phyloP scores from a whole-genome alignment of 2,888 invertebrate species.

The Tyria jacobaeae region DNA sequence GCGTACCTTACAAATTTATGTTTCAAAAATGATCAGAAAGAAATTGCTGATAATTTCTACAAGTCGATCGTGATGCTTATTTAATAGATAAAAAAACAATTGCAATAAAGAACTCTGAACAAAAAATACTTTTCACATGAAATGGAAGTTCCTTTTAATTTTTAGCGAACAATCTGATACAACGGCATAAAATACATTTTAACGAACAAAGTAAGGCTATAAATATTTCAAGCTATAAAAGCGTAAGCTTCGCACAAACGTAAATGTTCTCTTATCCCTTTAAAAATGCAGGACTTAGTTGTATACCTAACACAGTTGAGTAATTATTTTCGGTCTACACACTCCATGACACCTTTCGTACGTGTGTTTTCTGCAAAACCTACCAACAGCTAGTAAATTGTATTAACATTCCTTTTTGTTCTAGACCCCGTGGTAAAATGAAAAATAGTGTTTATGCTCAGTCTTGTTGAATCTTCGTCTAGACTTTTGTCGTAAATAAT shows the following conservation, averaged over 20 bases:
- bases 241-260: background rate
- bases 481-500: slow-evolving; percentile 37
- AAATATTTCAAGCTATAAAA: slow-evolving; percentile 14
- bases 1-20: too few species aligned
- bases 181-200: background rate
- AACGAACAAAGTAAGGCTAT: background rate
- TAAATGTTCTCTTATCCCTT: slow-evolving; percentile 25
- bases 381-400: slow-evolving; percentile 63
- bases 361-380: slow-evolving; percentile 59
- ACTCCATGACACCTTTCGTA: slow-evolving; percentile 58
- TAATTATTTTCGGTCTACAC: slow-evolving; percentile 55
- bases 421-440: slow-evolving; percentile 54
- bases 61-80: background rate
- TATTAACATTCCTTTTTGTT: slow-evolving; percentile 75
- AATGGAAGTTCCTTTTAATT: background rate
- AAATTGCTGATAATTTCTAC: background rate
- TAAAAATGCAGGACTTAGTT: slow-evolving; percentile 37
- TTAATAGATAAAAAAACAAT: background rate
- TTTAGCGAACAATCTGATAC: slow-evolving; percentile 1
- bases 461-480: slow-evolving; percentile 34
- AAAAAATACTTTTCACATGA: background rate
- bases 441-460: slow-evolving; percentile 59
- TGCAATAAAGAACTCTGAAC: too few species aligned
- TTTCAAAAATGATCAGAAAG: too few species aligned
- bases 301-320: slow-evolving; percentile 35